A percentile compares a stretch with the other conserved stretches of the same genome.
phyloP scores from a whole-genome alignment of 2,113 vertebrate species.

The Tragulus kanchil region DNA sequence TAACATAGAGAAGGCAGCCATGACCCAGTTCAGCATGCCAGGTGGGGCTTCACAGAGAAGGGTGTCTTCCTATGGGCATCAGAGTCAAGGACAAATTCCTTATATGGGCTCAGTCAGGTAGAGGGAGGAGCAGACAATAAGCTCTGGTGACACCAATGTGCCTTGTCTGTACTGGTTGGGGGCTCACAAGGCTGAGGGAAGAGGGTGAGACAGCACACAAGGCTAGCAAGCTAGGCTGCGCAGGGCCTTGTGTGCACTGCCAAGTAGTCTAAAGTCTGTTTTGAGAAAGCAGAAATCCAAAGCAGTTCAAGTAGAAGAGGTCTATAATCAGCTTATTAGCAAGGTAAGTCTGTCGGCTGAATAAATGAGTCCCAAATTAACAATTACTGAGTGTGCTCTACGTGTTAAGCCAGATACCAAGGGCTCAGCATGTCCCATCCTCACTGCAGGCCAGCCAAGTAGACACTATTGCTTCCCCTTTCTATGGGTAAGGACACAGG shows the following conservation, averaged over 20 bases:
- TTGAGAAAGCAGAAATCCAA: neutral
- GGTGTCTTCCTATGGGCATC: neutral
- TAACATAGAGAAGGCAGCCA: neutral
- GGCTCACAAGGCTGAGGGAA: neutral
- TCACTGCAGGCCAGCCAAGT: neutral
- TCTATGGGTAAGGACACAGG: neutral
- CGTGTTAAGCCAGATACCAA: neutral
- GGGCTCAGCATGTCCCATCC: neutral
- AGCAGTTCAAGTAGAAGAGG: neutral
- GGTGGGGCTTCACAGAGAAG: neutral
- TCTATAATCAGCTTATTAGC: neutral
- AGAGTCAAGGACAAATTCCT: neutral
- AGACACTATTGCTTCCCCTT: neutral
- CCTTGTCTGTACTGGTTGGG: neutral
- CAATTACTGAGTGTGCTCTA: neutral
- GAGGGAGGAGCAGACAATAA: neutral
- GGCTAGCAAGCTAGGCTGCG: rapidly evolving
- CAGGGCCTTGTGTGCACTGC: neutral
- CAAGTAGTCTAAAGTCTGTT: neutral
- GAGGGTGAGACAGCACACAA: neutral
- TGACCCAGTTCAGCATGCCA: neutral
- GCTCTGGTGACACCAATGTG: neutral
- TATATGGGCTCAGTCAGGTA: neutral
- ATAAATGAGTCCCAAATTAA: neutral
- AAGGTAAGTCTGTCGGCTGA: neutral